Evolutionary conservation across 2,888 invertebrate genomes (phyloP).

Genomic region (Aphodius granarius): DNA sequence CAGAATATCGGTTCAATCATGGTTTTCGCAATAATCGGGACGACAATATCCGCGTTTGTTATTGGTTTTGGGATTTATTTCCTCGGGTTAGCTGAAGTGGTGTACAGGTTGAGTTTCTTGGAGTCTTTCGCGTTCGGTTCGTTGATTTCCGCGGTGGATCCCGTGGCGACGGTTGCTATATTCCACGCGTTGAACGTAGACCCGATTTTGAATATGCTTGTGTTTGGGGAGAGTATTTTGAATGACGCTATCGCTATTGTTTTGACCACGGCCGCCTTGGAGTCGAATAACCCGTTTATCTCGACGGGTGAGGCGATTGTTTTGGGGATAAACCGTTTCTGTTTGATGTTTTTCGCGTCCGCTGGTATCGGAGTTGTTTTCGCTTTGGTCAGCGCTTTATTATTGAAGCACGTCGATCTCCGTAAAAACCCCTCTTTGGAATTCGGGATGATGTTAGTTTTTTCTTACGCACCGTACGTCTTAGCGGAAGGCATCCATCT

Average conservation of each 20-base stretch:
- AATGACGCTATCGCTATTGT: constrained; percentile 99
- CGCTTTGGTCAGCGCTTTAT: constrained; percentile 88
- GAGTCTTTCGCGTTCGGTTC: constrained; percentile 99
- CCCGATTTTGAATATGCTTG: constrained; percentile 98
- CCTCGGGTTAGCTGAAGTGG: constrained; percentile 87
- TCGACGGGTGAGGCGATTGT: constrained; percentile 84
- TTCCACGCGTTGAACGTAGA: constrained; percentile 98
- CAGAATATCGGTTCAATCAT: constrained; percentile 99
- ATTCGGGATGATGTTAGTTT: constrained; percentile 97
- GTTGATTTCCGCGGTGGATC: constrained; percentile 97
- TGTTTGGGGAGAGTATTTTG: constrained; percentile 93
- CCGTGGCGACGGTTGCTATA: constrained; percentile 98
- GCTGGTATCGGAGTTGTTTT: constrained; percentile 95
- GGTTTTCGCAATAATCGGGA: constrained; percentile 97
- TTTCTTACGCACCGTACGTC: constrained; percentile 98
- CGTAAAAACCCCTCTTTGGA: constrained; percentile 97
- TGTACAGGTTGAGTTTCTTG: constrained; percentile 89
- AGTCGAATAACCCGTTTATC: constrained; percentile 67
- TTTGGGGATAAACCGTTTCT: constrained; percentile 86
- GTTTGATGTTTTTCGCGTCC: constrained; percentile 97
- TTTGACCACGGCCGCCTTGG: constrained; percentile 84
- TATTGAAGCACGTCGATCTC: constrained; percentile 94
- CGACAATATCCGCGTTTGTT: constrained; percentile 94
- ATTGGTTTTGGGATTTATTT: constrained; percentile 96
- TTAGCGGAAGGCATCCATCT: constrained; percentile 79